Evolutionary conservation across 2,888 invertebrate genomes (phyloP).

Genomic region (Dryadula phaetusa): DNA sequence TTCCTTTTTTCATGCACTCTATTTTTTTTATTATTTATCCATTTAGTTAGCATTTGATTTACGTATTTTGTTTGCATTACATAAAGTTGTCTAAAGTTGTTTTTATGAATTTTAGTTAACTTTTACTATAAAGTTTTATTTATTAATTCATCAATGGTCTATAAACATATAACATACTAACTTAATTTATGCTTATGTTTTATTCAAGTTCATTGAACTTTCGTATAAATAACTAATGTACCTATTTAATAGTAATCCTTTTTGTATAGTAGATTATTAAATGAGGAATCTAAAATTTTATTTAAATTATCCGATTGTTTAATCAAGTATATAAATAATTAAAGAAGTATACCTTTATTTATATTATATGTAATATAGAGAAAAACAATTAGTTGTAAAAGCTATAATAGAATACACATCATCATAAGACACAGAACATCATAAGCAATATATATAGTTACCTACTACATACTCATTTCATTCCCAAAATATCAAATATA

Average conservation of each 20-base stretch:
- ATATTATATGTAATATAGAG: not conserved
- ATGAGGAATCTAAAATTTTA: slow-evolving; percentile 33
- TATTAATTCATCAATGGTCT: not conserved
- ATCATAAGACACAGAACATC: not conserved
- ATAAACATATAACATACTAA: not conserved
- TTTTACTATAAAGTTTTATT: not conserved
- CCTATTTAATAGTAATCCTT: slow-evolving; percentile 30
- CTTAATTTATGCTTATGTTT: not conserved
- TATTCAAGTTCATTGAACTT: slow-evolving; percentile 34
- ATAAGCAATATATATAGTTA: too few species aligned
- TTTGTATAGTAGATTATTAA: not conserved
- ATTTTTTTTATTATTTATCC: too few species aligned
- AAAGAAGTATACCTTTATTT: not conserved
- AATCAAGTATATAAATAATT: not conserved
- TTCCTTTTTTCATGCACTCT: not conserved
- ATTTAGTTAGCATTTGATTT: too few species aligned
- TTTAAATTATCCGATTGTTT: slow-evolving; percentile 39
- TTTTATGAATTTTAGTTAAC: too few species aligned
- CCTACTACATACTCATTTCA: too few species aligned
- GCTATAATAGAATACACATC: not conserved
- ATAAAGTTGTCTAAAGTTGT: too few species aligned
- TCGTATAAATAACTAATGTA: slow-evolving; percentile 12
- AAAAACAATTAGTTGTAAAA: slow-evolving; percentile 10
- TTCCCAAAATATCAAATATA: too few species aligned
- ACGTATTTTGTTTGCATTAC: too few species aligned